These are phyloP conservation scores for Pandemis corylana DNA, from an alignment of 2,888 invertebrate species.

Conservation along the genomic window DNA sequence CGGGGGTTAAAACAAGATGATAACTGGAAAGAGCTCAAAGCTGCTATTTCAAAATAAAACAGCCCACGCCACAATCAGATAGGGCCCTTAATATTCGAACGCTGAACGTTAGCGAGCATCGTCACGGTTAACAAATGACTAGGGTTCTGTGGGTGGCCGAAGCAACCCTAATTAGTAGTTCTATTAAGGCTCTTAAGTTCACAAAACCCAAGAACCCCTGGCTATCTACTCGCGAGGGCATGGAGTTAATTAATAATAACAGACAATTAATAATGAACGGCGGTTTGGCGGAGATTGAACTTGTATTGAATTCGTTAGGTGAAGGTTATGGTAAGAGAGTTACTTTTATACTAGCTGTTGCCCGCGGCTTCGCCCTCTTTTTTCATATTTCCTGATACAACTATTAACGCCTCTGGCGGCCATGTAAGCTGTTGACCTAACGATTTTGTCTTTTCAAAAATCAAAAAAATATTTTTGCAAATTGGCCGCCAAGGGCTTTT, in stretches of 20 bases:
- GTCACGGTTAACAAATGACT: slow-evolving; percentile 4
- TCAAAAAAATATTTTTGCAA: too few species aligned
- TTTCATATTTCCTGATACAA: too few species aligned
- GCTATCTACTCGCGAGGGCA: not conserved
- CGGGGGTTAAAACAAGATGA: too few species aligned
- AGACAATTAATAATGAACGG: not conserved
- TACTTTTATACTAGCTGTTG: too few species aligned
- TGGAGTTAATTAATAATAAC: slow-evolving; percentile 2
- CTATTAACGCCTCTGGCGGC: too few species aligned
- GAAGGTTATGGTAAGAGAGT: not conserved
- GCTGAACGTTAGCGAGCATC: not conserved
- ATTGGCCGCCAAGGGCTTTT: too few species aligned
- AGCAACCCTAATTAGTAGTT: slow-evolving; percentile 19
- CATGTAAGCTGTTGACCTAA: too few species aligned
- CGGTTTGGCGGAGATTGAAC: not conserved
- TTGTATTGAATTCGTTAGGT: not conserved
- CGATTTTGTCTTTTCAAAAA: too few species aligned
- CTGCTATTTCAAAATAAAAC: too few species aligned
- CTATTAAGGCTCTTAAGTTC: slow-evolving; percentile 20
- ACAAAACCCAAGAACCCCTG: not conserved
- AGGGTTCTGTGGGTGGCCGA: not conserved
- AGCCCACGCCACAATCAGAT: too few species aligned
- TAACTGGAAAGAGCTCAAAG: too few species aligned
- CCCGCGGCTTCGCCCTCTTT: too few species aligned
- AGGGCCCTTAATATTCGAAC: not conserved